A percentile compares a stretch with the other conserved stretches of the same genome.
Conservation (phyloP, 2,888 invertebrate species). For the Tridacna crocea region DNA sequence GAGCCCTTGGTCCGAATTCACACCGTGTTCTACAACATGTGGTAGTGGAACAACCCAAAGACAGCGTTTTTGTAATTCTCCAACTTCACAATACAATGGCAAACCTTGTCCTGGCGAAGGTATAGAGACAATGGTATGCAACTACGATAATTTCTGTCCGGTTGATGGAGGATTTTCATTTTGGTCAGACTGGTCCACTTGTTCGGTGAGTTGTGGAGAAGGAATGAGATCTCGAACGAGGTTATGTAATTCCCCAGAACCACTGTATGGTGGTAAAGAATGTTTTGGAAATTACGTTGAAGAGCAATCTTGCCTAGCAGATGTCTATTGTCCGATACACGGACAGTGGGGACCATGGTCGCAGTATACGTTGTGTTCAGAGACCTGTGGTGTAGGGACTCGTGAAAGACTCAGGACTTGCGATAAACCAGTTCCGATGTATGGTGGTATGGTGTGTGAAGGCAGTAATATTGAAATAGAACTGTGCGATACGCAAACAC, state of each 20-base stretch:
- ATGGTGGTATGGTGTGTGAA: constrained; percentile 53
- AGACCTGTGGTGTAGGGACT: constrained; percentile 51
- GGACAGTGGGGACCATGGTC: constrained; percentile 58
- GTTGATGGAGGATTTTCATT: constrained; percentile 57
- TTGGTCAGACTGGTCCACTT: constrained; percentile 48
- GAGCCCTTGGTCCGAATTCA: constrained; percentile 44
- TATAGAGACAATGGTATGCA: constrained; percentile 41
- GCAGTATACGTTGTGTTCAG: constrained; percentile 37
- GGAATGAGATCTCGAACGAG: constrained; percentile 42
- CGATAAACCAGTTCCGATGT: constrained; percentile 50
- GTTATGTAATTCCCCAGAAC: constrained; percentile 53
- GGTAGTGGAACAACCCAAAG: constrained; percentile 48
- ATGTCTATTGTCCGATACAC: constrained; percentile 45
- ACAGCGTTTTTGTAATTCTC: constrained; percentile 42
- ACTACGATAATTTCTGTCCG: constrained; percentile 50
- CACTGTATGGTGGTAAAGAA: constrained; percentile 45
- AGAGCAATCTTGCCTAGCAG: constrained; percentile 30
- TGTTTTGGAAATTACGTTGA: constrained; percentile 54
- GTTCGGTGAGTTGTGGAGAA: constrained; percentile 55
- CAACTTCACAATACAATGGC: constrained; percentile 54
- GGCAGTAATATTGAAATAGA: constrained; percentile 34
- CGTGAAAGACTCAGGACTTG: constrained; percentile 41
- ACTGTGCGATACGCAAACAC: constrained; percentile 42
- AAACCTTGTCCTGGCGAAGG: constrained; percentile 39
- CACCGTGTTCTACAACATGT: constrained; percentile 44